phyloP scores from a whole-genome alignment of 2,113 vertebrate species.

The Tapirus terrestris region DNA sequence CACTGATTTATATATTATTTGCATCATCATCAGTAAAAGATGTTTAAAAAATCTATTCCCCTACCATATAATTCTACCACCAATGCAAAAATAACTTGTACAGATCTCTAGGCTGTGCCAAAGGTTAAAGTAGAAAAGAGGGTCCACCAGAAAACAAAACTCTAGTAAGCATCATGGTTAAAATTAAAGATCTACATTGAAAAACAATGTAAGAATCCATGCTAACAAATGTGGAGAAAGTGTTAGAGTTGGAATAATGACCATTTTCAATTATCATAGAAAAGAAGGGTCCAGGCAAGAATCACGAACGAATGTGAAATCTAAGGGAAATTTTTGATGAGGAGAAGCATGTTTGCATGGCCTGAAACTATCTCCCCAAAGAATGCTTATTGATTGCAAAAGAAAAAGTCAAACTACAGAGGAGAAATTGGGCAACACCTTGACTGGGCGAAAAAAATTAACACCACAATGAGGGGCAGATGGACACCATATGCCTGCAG shows the following conservation, averaged over 20 bases:
- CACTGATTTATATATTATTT: background rate
- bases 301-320: background rate
- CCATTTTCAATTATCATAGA: constrained; percentile 1
- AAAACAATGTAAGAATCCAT: background rate
- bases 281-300: constrained; percentile 30
- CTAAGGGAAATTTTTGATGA: background rate
- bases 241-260: background rate
- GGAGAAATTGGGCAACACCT: background rate
- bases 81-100: constrained; percentile 19
- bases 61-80: background rate
- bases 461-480: background rate
- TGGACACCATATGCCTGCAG: background rate
- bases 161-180: background rate
- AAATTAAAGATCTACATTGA: background rate
- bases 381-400: background rate
- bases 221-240: background rate
- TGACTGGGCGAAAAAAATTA: background rate
- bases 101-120: background rate
- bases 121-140: background rate
- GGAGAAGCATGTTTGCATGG: background rate
- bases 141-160: background rate
- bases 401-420: background rate
- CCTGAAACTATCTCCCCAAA: background rate
- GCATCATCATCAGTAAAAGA: constrained; percentile 29
- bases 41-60: constrained; percentile 19